Percentiles rank a stretch among this genome's conserved stretches.
These are phyloP conservation scores for fruit fly (Drosophila melanogaster) DNA, from an alignment of 1,140 invertebrate genomes.

Conservation along the genomic window DNA sequence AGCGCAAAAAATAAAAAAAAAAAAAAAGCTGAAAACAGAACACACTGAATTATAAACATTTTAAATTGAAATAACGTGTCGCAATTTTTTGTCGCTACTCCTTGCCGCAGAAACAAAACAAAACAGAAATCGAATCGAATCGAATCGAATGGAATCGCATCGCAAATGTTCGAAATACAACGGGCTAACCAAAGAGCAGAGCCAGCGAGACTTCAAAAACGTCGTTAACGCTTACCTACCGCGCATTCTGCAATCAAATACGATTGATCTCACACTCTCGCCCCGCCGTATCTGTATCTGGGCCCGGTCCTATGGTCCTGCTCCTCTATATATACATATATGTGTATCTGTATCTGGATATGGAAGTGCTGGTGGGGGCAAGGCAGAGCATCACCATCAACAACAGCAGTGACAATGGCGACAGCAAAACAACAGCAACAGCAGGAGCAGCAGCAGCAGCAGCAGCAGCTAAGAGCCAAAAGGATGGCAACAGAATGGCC, in stretches of 20 bases:
- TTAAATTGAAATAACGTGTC: constrained; percentile 83
- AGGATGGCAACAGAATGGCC: constrained; percentile 54
- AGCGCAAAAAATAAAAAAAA: constrained; percentile 17
- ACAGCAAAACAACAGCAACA: constrained; percentile 48
- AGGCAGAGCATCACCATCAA: constrained; percentile 56
- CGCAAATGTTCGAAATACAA: constrained; percentile 11
- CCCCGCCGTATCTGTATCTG: constrained; percentile 26
- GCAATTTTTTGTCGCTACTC: constrained; percentile 75
- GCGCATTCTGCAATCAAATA: constrained; percentile 82
- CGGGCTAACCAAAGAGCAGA: constrained; percentile 33
- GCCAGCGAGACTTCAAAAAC: constrained; percentile 75
- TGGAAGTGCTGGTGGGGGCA: constrained; percentile 1
- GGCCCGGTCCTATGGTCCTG: constrained; percentile 9
- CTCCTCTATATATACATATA: neutral
- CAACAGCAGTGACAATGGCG: constrained; percentile 60
- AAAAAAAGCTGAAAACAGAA: constrained; percentile 25
- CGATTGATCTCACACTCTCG: constrained; percentile 78
- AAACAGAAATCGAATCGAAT: neutral
- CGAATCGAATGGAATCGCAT: neutral
- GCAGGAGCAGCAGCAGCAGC: constrained; percentile 44
- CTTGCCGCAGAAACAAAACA: constrained; percentile 45
- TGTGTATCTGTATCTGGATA: neutral
- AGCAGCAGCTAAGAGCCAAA: constrained; percentile 40
- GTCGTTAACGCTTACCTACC: constrained; percentile 82
- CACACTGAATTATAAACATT: constrained; percentile 83